Base-by-base conservation (phyloP, 2,113 vertebrate species). In the Edolisoma coerulescens region DNA sequence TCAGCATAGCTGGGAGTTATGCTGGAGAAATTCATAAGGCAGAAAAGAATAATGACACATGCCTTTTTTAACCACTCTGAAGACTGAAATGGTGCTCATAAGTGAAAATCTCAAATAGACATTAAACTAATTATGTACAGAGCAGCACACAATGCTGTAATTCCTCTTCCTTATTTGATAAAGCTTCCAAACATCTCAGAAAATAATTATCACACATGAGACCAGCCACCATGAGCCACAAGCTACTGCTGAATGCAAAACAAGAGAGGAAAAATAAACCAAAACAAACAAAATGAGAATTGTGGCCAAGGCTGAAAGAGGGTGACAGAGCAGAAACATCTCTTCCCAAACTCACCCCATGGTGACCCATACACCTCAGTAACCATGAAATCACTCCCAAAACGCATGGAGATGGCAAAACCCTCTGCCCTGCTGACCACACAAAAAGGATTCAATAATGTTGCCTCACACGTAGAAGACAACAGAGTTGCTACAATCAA, bases 81-180 rank as follows among this genome's bases (percentile, higher is more conserved):
- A 54, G 37, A 68, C 57, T n/a, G 42, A 52, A 83, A 60, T 0
- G 0, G 27, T 33, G 30, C 35, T 52, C 2, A 0, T 12, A n/a
- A 61, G 13, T 47, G 18, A 87, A 77, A 78, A n/a, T 47, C 30
- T 87, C 60, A 56, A 68, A 49, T 4, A 76, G 32, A 37, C 1
- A 0, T 18, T 20, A 11, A 78, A 45, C 28, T 78, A 56, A 42
- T 65, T 52, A 64, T 2, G 30, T 45, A 44, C n/a, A 52, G 59
- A 86, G 71, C 10, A 47, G 47, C 41, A 84, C 9, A 41, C 17
- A 27, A 21, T 16, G 23, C 11, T n/a, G 1, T 33, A 24, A 49
- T 65, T 89, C 54, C 41, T 76, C 52, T 64, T 95, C 27, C 11
- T 5, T 35, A 22, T 16, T 78, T 68, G 28, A 64, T 67, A 87